Evolutionary conservation across 2,888 invertebrate genomes (phyloP).

Genomic region (Nebria salina): DNA sequence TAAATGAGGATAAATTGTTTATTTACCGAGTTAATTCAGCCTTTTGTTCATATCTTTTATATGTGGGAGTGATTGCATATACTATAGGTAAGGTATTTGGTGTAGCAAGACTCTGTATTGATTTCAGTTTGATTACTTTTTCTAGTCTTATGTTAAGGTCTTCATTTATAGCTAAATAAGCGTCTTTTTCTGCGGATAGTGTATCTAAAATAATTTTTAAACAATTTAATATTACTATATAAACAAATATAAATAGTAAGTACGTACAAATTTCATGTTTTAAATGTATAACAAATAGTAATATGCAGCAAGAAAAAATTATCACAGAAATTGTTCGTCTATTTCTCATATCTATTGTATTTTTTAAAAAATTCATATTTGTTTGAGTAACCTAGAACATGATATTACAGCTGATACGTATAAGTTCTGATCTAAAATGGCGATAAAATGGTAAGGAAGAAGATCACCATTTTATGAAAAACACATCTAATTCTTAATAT

Average conservation of each 20-base stretch:
- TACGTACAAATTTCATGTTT: conserved; percentile 44
- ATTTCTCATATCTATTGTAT: conserved; percentile 41
- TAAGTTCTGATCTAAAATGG: neutral
- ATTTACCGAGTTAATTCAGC: conserved; percentile 81
- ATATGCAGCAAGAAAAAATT: conserved; percentile 24
- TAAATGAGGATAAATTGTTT: neutral
- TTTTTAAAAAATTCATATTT: conserved; percentile 21
- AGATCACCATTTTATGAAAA: neutral
- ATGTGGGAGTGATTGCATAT: conserved; percentile 93
- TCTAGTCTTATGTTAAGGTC: conserved; percentile 34
- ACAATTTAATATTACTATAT: neutral
- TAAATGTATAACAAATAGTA: conserved; percentile 41
- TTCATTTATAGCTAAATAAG: conserved; percentile 37
- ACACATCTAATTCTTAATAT: neutral
- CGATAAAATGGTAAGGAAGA: neutral
- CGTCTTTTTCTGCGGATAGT: conserved; percentile 29
- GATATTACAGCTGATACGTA: neutral
- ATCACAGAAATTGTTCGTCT: conserved; percentile 27
- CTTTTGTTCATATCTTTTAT: conserved; percentile 87
- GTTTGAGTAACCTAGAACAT: conserved; percentile 7
- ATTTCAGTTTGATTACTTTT: conserved; percentile 54
- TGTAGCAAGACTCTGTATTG: conserved; percentile 58
- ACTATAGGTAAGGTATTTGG: conserved; percentile 69
- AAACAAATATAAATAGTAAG: conserved; percentile 1
- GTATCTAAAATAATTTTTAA: conserved; percentile 13